Evolutionary conservation across 2,113 vertebrate species (phyloP).

Genomic region (Limnothrissa miodon): DNA sequence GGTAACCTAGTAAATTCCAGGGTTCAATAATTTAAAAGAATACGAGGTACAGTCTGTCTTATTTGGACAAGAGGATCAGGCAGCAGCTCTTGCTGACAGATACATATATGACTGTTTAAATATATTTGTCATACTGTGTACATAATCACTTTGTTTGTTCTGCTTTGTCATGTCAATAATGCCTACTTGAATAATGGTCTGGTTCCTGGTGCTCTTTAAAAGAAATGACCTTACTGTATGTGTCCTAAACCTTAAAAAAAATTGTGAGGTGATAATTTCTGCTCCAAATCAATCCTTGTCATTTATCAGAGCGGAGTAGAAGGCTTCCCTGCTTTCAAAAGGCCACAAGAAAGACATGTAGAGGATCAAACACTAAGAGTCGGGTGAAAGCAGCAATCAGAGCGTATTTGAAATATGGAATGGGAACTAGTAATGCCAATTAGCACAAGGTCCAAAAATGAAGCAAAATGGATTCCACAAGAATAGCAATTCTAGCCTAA

Average conservation of each 20-base stretch:
- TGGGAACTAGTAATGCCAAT: conserved; percentile 29
- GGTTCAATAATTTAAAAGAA: no score
- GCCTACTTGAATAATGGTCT: no score
- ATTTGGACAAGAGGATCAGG: no score
- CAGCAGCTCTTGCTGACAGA: no score
- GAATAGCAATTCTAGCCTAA: conserved; percentile 15
- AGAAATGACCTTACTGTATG: not conserved
- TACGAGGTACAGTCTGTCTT: no score
- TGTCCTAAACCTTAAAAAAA: conserved; percentile 14
- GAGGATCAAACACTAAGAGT: conserved; percentile 25
- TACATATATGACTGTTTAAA: no score
- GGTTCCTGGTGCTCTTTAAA: not conserved
- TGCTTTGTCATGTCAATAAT: no score
- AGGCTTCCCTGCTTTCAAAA: conserved; percentile 36
- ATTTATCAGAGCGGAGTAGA: conserved; percentile 34
- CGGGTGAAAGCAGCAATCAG: conserved; percentile 6
- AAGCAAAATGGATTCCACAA: conserved; percentile 18
- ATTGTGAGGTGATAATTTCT: conserved; percentile 4
- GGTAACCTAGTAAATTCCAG: no score
- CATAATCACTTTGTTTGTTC: no score
- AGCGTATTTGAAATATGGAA: conserved; percentile 27
- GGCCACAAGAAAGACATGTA: conserved; percentile 1
- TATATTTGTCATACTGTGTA: no score
- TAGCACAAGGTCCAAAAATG: conserved; percentile 34
- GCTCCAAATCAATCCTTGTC: conserved; percentile 25